These are phyloP conservation scores for Limanda limanda DNA, from an alignment of 2,113 vertebrate species.

Conservation along the genomic window DNA sequence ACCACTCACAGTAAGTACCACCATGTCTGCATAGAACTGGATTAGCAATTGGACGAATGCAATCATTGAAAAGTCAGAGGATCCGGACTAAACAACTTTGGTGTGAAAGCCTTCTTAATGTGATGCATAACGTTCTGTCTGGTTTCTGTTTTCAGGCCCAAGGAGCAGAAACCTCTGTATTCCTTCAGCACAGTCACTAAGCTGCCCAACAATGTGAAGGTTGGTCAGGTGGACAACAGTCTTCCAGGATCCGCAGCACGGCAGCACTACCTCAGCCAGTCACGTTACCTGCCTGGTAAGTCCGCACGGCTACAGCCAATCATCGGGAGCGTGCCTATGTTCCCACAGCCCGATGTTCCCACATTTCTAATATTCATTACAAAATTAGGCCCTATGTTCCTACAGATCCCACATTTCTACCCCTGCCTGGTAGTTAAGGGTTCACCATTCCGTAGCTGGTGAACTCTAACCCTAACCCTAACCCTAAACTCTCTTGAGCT, in stretches of 20 bases:
- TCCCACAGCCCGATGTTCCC: no score
- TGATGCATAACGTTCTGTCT: not conserved
- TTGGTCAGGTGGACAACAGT: constrained; percentile 81
- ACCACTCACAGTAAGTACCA: constrained; percentile 62
- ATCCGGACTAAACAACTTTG: no score
- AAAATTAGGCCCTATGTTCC: no score
- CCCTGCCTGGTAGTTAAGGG: no score
- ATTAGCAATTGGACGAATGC: not conserved
- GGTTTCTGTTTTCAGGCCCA: constrained; percentile 63
- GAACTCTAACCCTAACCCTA: no score
- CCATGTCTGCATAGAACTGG: not conserved
- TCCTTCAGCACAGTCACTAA: constrained; percentile 86
- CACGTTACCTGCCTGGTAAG: constrained; percentile 95
- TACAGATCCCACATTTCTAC: no score
- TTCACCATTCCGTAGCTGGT: no score
- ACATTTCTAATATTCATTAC: no score
- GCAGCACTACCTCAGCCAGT: constrained; percentile 95
- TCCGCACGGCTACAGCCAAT: not conserved
- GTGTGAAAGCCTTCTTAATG: no score
- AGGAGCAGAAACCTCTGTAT: constrained; percentile 79
- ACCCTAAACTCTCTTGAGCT: no score
- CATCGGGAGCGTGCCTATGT: no score
- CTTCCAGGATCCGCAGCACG: constrained; percentile 85
- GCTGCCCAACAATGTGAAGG: constrained; percentile 73
- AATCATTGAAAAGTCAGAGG: no score